phyloP scores from a whole-genome alignment of 2,888 invertebrate genomes.

The Globia sparganii region DNA sequence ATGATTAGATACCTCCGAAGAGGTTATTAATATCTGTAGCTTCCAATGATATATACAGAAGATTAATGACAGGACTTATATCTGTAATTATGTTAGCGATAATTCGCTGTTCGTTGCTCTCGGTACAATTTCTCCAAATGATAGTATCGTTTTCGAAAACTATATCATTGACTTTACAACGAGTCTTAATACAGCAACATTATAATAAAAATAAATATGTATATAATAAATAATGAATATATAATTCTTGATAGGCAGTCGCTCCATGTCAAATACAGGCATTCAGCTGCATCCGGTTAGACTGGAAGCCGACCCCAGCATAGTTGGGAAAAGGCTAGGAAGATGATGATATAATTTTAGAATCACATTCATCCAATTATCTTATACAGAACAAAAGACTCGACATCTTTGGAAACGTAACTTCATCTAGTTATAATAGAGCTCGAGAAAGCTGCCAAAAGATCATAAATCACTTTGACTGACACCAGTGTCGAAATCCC shows the following conservation, averaged over 20 bases:
- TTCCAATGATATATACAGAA: conserved; percentile 27
- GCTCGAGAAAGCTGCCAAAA: conserved; percentile 77
- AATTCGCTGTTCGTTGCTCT: conserved; percentile 17
- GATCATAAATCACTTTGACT: conserved; percentile 82
- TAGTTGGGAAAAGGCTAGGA: background rate
- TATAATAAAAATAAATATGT: background rate
- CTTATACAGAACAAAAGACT: background rate
- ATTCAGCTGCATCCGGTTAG: background rate
- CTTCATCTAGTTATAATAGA: conserved; percentile 20
- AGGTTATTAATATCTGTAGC: conserved; percentile 33
- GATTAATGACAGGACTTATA: conserved; percentile 22
- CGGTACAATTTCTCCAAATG: conserved; percentile 8
- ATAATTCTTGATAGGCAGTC: background rate
- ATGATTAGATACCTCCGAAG: conserved; percentile 37
- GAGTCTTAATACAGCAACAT: background rate
- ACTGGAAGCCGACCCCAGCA: background rate
- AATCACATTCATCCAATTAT: conserved; percentile 14
- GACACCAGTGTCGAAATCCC: conserved; percentile 81
- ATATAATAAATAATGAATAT: too few relatives aligned
- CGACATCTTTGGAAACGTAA: conserved; percentile 1
- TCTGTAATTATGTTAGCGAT: conserved; percentile 8
- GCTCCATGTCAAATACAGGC: background rate
- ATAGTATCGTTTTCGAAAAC: background rate
- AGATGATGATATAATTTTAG: background rate
- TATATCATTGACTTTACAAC: background rate